Percentiles rank a stretch among this genome's conserved stretches.
Conservation (phyloP, 2,797 vertebrate genomes). For the Lophius americanus region DNA sequence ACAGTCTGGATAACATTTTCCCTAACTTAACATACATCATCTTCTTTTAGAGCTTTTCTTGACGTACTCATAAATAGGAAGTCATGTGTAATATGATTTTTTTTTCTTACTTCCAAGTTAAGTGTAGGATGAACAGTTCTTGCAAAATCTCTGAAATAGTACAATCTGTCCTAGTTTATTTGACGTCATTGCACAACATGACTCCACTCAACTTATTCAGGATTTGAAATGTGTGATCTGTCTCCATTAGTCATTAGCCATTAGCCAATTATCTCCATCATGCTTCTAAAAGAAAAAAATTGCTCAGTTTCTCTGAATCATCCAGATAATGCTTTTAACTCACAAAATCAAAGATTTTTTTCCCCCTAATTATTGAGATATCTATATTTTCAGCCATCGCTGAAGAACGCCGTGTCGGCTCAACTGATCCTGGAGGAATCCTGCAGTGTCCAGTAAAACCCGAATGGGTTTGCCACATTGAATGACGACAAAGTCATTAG, state of each 20-base stretch:
- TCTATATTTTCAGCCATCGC: too few species aligned
- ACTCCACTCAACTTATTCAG: slow-evolving; percentile 44
- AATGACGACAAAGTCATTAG: too few species aligned
- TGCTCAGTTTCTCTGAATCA: too few species aligned
- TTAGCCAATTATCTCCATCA: slow-evolving; percentile 49
- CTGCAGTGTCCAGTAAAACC: too few species aligned
- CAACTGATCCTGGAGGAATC: too few species aligned
- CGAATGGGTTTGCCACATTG: too few species aligned
- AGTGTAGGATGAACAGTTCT: background rate
- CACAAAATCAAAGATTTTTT: too few species aligned
- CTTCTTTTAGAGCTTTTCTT: background rate
- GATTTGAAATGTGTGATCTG: slow-evolving; percentile 46
- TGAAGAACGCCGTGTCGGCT: too few species aligned
- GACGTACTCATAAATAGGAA: background rate
- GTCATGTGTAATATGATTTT: background rate
- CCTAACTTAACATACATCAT: background rate
- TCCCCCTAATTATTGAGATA: too few species aligned
- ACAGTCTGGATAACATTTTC: slow-evolving; percentile 38
- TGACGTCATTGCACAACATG: slow-evolving; percentile 8
- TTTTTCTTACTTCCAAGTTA: background rate
- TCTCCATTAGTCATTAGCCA: slow-evolving; percentile 35
- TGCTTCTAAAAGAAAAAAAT: slow-evolving; percentile 17
- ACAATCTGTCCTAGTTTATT: background rate
- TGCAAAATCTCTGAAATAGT: slow-evolving; percentile 1
- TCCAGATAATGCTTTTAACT: too few species aligned